These are phyloP conservation scores for Alouatta palliata DNA, from an alignment of 2,113 vertebrate species.

Conservation along the genomic window DNA sequence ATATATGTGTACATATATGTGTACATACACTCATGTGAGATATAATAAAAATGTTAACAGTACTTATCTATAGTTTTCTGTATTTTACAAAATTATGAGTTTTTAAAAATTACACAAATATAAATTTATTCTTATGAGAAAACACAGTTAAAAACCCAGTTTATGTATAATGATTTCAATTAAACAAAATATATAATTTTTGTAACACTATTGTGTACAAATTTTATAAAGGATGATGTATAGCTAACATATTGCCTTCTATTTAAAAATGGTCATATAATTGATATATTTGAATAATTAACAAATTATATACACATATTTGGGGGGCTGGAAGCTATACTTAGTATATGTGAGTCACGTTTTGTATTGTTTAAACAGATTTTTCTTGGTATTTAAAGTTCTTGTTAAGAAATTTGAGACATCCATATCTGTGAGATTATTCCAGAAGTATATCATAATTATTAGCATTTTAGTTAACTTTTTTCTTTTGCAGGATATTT, in stretches of 20 bases:
- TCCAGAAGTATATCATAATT: neutral
- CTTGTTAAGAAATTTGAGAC: neutral
- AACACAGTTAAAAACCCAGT: neutral
- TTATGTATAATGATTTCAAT: neutral
- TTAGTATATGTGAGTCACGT: neutral
- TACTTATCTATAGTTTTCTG: neutral
- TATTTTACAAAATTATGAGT: neutral
- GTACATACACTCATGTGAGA: neutral
- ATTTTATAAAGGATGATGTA: neutral
- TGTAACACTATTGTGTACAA: neutral
- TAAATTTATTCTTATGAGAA: neutral
- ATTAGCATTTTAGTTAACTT: neutral
- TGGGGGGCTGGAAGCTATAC: neutral
- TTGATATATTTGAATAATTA: neutral
- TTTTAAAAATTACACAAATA: neutral
- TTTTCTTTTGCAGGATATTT: neutral
- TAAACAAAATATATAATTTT: neutral
- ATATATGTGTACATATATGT: neutral
- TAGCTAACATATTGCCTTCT: neutral
- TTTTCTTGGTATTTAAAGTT: neutral
- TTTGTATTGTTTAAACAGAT: neutral
- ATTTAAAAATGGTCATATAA: neutral
- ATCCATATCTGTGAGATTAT: neutral
- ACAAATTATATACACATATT: neutral
- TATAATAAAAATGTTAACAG: neutral